Base-by-base conservation (phyloP, 2,113 vertebrate species). In the Erythrolamprus reginae region DNA sequence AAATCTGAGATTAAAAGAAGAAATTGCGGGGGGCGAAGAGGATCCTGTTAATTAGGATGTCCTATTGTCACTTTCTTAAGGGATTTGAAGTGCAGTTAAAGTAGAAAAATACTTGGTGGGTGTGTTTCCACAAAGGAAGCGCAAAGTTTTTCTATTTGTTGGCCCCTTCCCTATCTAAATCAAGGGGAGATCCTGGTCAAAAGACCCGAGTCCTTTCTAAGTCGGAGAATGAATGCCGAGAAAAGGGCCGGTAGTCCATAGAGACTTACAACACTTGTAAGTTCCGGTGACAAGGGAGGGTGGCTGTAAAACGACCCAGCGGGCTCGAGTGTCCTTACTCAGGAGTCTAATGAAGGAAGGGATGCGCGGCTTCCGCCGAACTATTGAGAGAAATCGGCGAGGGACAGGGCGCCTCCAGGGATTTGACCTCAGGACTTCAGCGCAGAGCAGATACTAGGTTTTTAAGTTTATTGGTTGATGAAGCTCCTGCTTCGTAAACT, bases 311-410 rank as follows among this genome's bases (percentile, higher is more conserved):
- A 52, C 4, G 26, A 48, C 4, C 26, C 45, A n/a, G 12, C 4
- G 10, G 10, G 28, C 82, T 84, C 13, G 47, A 84, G 23, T 84
- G 48, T 84, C 47, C 47, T 48, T 50, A 48, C 5, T 3, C 9
- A 42, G 12, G 10, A 38, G 24, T 28, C 51, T 51, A 26, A 52
- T 9, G 26, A 17, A 38, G 5, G 26, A 17, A 38, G 5, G 51
- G 2, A 21, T 1, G 33, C 33, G 23, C 10, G 3, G 8, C 10
- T 6, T 21, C 33, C 47, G 19, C 28, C 6, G 21, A 12, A 50
- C 8, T 1, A 2, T 47, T 8, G 1, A 24, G 50, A 38, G 23
- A 0, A 12, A 10, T n/a, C 0, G 0, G 10, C 0, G 65, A 5
- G 47, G 1, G 6, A 21, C 0, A 15, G 4, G 12, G 48, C 13